A percentile compares a stretch with the other conserved stretches of the same genome.
phyloP scores from a whole-genome alignment of 2,113 vertebrate genomes.

The Vanacampus margaritifer region DNA sequence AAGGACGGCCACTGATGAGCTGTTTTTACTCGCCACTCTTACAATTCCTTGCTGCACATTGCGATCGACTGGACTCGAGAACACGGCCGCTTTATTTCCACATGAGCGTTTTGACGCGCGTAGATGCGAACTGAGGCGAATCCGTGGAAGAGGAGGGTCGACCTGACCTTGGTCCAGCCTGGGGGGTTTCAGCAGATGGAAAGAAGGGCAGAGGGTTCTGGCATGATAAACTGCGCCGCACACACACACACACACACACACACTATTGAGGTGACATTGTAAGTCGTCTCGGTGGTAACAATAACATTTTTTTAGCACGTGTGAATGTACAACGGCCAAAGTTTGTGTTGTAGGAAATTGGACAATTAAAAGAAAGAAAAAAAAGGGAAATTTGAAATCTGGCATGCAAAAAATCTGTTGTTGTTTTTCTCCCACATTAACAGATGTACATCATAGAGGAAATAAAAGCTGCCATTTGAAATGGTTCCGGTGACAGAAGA shows the following conservation, averaged over 20 bases:
- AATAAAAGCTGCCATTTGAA: constrained; percentile 52
- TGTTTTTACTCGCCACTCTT: not conserved
- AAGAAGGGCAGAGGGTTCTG: constrained; percentile 65
- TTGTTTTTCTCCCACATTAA: constrained; percentile 40
- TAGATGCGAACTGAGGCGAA: constrained; percentile 13
- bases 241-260: constrained; percentile 34
- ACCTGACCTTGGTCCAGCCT: constrained; percentile 70
- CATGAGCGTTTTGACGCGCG: not conserved
- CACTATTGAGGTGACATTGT: constrained; percentile 62
- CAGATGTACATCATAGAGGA: constrained; percentile 59
- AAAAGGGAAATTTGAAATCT: constrained; percentile 7
- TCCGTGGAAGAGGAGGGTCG: constrained; percentile 34
- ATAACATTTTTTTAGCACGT: not conserved
- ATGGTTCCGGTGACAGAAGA: constrained; percentile 58
- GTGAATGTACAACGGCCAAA: not conserved
- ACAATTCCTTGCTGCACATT: not conserved
- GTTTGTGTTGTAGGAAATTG: constrained; percentile 1
- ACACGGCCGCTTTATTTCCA: constrained; percentile 5
- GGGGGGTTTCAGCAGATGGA: constrained; percentile 69
- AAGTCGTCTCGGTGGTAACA: constrained; percentile 14
- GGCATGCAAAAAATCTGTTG: constrained; percentile 34
- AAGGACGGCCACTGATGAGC: not conserved
- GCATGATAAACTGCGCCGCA: constrained; percentile 42
- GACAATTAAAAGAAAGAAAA: not conserved
- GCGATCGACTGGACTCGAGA: not conserved